These are phyloP conservation scores for Cataglyphis hispanica DNA, from an alignment of 1,140 invertebrate species.

Conservation along the genomic window DNA sequence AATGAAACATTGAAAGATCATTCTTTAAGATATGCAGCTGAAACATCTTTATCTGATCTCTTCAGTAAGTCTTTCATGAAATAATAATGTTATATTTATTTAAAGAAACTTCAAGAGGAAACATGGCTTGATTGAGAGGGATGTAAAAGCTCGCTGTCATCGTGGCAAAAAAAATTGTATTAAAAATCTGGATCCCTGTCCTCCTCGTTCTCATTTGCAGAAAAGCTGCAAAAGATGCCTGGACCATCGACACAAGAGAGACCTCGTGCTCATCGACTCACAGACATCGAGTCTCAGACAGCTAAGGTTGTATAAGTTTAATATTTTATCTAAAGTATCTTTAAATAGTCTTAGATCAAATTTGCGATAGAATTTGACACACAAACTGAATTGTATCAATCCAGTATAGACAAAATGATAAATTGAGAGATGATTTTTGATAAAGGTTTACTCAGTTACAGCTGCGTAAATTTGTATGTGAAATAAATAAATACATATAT, in stretches of 20 bases:
- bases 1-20: not conserved
- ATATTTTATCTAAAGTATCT: not conserved
- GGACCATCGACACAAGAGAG: slow-evolving; percentile 82
- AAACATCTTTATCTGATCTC: not conserved
- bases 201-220: slow-evolving; percentile 79
- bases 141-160: slow-evolving; percentile 75
- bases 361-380: not conserved
- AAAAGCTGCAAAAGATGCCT: slow-evolving; percentile 84
- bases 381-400: not conserved
- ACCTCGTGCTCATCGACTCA: slow-evolving; percentile 84
- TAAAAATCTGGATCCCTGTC: slow-evolving; percentile 79
- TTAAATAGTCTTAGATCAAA: too few species aligned
- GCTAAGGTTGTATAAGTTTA: slow-evolving; percentile 76
- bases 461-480: not conserved
- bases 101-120: slow-evolving; percentile 57
- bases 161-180: slow-evolving; percentile 80
- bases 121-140: slow-evolving; percentile 72
- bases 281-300: slow-evolving; percentile 84
- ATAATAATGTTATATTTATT: slow-evolving; percentile 26
- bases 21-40: not conserved
- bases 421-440: not conserved
- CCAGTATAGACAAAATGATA: too few species aligned
- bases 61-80: not conserved
- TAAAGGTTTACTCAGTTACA: not conserved
- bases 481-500: too few species aligned